Evolutionary conservation across 1,140 invertebrate species (phyloP), one percentile per base, ranked within the genome.

Genomic region (Mylabris phalerata): DNA sequence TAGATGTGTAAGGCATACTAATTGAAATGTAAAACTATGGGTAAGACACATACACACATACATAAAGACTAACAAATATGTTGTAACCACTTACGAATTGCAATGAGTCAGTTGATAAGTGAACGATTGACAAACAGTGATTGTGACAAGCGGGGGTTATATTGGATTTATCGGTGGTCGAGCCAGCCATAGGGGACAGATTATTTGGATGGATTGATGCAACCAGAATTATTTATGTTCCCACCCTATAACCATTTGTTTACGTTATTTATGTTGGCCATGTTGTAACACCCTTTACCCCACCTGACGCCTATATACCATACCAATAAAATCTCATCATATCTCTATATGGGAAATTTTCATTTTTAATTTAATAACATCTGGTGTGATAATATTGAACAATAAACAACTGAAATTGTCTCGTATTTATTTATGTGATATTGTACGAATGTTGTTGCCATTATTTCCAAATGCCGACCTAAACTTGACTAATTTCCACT

Each of bases 71-170:
- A 19, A 19, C 19, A 19, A 19, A 19, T 19, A 19, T 19, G 19
- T 4, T 32, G 32, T 32, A 32, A 32, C 32, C 4, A 32, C 4
- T 7, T 32, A 32, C 32, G 32, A 32, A 32, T 32, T 56, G 60
- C 65, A 64, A 65, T 67, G 65, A 67, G 47, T 67, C 65, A 67
- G 65, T 66, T 49, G 61, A 50, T 67, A 67, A 67, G 60, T 60
- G 59, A 56, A 51, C 63, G 59, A 67, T 67, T 67, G 65, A 67
- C 65, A 65, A 67, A 67, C 63, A 67, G 44, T 67, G 65, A 65
- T 67, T 67, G 63, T 67, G 65, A 67, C 65, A 65, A 65, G 61
- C 55, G 57, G 61, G 65, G 56, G 61, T 59, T 59, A 50, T 61
- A 63, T 65, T 65, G 57, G 65, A 65, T 65, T 65, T 65, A 65